Percentiles rank a stretch among this genome's conserved stretches.
Evolutionary conservation across 2,113 vertebrate genomes (phyloP).

Genomic region (Bucco capensis): DNA sequence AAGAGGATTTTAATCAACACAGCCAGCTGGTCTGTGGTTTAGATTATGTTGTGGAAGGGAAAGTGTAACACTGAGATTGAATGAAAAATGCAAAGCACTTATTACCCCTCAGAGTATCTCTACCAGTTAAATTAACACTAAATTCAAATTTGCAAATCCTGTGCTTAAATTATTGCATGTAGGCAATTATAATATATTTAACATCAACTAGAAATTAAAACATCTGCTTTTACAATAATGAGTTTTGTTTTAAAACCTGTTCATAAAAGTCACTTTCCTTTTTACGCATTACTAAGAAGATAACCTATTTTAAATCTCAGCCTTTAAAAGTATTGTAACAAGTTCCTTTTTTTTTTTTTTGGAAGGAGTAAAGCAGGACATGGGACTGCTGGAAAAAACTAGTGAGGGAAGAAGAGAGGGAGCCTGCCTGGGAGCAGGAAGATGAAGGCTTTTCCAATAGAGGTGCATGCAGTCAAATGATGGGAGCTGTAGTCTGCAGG

Average conservation of each 20-base stretch:
- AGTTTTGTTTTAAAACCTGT: background rate
- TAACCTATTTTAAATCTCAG: conserved; percentile 14
- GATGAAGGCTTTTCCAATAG: background rate
- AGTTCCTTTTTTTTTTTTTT: background rate
- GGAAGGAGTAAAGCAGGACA: background rate
- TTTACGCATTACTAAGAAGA: background rate
- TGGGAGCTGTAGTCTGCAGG: background rate
- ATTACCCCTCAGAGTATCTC: background rate
- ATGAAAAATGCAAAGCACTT: conserved; percentile 40
- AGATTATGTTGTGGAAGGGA: conserved; percentile 18
- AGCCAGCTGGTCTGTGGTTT: conserved; percentile 44
- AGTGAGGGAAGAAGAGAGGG: background rate
- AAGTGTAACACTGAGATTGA: conserved; percentile 28
- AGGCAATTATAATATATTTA: background rate
- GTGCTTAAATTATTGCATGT: background rate
- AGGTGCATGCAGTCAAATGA: background rate
- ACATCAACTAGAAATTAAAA: background rate
- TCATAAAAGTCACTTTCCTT: background rate
- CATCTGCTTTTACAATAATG: background rate
- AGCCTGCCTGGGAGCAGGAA: background rate
- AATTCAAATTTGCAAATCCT: conserved; percentile 27
- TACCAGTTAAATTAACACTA: conserved; percentile 14
- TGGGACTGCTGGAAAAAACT: background rate
- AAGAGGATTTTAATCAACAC: conserved; percentile 48
- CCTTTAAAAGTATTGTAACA: background rate